Conservation (phyloP, 1,140 invertebrate genomes). For the Listronotus oregonensis region DNA sequence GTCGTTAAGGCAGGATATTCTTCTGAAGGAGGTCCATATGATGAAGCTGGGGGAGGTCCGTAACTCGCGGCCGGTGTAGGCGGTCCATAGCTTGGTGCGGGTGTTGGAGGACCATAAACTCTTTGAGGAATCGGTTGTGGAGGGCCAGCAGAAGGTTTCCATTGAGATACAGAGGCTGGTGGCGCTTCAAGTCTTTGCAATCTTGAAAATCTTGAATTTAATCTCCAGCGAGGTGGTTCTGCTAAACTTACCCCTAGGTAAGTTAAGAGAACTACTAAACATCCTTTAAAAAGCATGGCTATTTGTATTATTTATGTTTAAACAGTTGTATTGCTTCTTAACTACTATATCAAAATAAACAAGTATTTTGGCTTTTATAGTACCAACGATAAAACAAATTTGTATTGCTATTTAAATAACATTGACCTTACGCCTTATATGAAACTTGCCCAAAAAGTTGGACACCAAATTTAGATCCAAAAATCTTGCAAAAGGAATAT, state of each 20-base stretch:
- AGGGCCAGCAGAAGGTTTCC: slow-evolving; percentile 2
- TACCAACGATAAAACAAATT: too few relatives aligned
- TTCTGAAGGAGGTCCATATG: slow-evolving; percentile 14
- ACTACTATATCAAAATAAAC: too few relatives aligned
- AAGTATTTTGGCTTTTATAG: too few relatives aligned
- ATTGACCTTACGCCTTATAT: too few relatives aligned
- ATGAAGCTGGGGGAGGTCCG: slow-evolving; percentile 10
- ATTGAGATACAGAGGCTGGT: not conserved
- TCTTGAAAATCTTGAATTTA: not conserved
- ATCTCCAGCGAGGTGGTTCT: slow-evolving; percentile 6
- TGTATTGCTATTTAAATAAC: too few relatives aligned
- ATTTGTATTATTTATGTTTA: too few relatives aligned
- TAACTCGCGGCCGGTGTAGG: slow-evolving; percentile 5
- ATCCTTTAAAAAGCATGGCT: too few relatives aligned
- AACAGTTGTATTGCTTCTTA: too few relatives aligned
- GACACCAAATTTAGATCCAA: too few relatives aligned
- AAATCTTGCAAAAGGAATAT: too few relatives aligned
- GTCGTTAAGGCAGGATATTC: not conserved
- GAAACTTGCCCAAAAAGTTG: too few relatives aligned
- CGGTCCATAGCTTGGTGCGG: slow-evolving; percentile 23
- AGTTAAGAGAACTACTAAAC: slow-evolving; percentile 4
- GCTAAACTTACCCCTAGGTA: slow-evolving; percentile 6
- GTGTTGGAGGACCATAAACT: slow-evolving; percentile 22
- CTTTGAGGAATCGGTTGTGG: slow-evolving; percentile 15
- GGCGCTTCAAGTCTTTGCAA: slow-evolving; percentile 6